phyloP scores from a whole-genome alignment of 35 echinoderm and acorn worm genomes.

The Apostichopus parvimensis region DNA sequence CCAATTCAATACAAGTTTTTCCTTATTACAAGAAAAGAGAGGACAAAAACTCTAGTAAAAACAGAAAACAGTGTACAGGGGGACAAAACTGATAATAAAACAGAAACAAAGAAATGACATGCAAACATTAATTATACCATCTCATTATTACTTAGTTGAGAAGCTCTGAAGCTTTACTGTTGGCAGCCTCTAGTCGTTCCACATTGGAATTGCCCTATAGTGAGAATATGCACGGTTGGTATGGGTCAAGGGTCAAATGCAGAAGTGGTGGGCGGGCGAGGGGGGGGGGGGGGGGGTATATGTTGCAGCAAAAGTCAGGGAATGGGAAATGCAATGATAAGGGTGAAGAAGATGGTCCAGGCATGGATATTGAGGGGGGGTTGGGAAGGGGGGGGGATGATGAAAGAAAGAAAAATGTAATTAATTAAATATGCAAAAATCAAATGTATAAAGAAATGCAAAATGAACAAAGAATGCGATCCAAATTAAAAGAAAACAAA shows the following conservation, averaged over 20 bases:
- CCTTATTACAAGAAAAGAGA: not conserved
- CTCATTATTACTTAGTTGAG: slow-evolving; percentile 54
- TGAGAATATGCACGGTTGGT: slow-evolving; percentile 12
- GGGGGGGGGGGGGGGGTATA: too few relatives aligned
- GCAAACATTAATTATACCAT: not conserved
- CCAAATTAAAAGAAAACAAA: too few relatives aligned
- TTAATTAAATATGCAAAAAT: too few relatives aligned
- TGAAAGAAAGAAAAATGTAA: slow-evolving; percentile 7
- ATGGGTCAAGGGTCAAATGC: too few relatives aligned
- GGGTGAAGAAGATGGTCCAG: not conserved
- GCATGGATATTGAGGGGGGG: not conserved
- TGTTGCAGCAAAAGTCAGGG: too few relatives aligned
- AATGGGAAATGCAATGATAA: too few relatives aligned
- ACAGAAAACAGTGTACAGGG: not conserved
- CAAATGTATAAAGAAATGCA: too few relatives aligned
- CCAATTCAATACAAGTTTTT: too few relatives aligned
- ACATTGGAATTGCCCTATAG: slow-evolving; percentile 77
- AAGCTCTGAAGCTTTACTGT: slow-evolving; percentile 76
- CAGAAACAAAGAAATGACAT: not conserved
- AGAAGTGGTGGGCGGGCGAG: too few relatives aligned
- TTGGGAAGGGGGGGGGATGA: not conserved
- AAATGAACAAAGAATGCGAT: too few relatives aligned
- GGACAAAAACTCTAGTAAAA: not conserved
- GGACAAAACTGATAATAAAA: not conserved
- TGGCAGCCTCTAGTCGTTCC: slow-evolving; percentile 78